These are phyloP conservation scores for Hypomesus transpacificus DNA, from an alignment of 2,113 vertebrate species.

Conservation along the genomic window DNA sequence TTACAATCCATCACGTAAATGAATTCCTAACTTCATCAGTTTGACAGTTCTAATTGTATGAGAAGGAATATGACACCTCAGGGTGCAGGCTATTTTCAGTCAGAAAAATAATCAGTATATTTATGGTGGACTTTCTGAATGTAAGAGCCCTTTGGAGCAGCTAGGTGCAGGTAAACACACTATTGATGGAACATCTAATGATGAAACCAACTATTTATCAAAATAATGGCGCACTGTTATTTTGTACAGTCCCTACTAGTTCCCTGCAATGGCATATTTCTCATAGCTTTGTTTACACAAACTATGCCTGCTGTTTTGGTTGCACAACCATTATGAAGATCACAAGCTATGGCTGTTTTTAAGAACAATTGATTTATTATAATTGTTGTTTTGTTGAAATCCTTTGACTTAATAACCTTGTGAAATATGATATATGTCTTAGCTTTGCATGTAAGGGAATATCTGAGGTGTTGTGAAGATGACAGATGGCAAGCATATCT, in stretches of 20 bases:
- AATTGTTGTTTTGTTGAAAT: conserved; percentile 5
- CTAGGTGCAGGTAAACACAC: conserved; percentile 25
- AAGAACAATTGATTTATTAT: conserved; percentile 36
- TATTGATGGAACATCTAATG: conserved; percentile 34
- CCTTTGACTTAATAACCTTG: neutral
- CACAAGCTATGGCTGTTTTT: conserved; percentile 43
- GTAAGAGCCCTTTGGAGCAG: conserved; percentile 22
- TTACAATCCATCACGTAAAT: neutral
- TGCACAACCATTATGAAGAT: conserved; percentile 30
- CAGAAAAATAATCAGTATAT: conserved; percentile 47
- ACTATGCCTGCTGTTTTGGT: conserved; percentile 34
- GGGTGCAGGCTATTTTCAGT: conserved; percentile 30
- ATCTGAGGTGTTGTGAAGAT: conserved; percentile 44
- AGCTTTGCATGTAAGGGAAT: conserved; percentile 31
- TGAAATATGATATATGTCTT: conserved; percentile 21
- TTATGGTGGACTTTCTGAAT: conserved; percentile 55
- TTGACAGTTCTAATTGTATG: conserved; percentile 5
- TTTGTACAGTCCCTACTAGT: conserved; percentile 31
- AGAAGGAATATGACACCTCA: conserved; percentile 25
- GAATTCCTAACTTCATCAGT: neutral
- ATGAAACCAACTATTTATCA: conserved; percentile 63
- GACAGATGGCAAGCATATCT: conserved; percentile 74
- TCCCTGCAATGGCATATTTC: conserved; percentile 41
- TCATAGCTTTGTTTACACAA: conserved; percentile 43
- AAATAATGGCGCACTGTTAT: conserved; percentile 47